Conservation (phyloP, 2,797 vertebrate species). For the Chelonia mydas region DNA sequence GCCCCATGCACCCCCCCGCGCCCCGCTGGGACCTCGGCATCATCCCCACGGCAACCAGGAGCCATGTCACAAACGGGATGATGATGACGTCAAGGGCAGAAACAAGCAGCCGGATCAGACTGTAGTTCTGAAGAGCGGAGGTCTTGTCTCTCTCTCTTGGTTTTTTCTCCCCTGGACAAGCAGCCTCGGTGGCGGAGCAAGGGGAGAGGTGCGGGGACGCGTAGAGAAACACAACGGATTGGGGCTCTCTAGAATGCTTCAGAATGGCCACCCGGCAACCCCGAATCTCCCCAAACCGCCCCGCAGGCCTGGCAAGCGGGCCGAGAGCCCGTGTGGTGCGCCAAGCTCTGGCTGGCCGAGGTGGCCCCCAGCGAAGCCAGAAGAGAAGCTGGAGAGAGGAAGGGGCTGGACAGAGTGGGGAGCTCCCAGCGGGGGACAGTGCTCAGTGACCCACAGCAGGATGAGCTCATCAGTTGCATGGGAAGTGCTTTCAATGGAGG, state of each 20-base stretch:
- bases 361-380: no score
- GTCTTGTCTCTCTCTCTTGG: background rate
- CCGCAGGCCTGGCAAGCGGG: background rate
- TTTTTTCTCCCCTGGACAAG: background rate
- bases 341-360: background rate
- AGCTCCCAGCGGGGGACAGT: no score
- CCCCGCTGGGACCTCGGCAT: no score
- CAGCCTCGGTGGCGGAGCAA: background rate
- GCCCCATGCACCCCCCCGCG: accelerated
- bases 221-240: background rate
- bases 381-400: background rate
- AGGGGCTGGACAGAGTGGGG: no score
- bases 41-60: no score
- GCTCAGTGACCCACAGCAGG: background rate
- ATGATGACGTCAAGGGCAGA: accelerated
- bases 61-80: no score
- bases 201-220: background rate
- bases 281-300: background rate
- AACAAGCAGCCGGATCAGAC: background rate
- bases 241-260: background rate
- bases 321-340: background rate
- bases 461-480: background rate
- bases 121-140: background rate
- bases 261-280: background rate
- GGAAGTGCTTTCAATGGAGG: background rate